Base-by-base conservation (phyloP, 2,797 vertebrate species). In the Malurus leucopterus region DNA sequence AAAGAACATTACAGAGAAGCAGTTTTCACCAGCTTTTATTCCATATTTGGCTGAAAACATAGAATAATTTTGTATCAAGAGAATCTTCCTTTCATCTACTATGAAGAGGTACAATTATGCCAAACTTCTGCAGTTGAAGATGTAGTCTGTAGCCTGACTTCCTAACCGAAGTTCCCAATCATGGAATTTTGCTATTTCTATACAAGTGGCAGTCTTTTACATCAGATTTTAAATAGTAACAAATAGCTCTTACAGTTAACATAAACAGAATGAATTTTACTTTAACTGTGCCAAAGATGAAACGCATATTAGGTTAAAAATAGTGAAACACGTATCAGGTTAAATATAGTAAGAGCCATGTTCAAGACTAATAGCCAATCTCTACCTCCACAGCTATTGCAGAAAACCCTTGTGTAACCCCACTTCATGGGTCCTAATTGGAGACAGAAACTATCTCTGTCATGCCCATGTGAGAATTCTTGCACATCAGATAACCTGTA, bases 381-480 rank as follows among this genome's bases (percentile, higher is more conserved):
- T 43, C 36, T 40, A 40, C 7, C 18, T 24, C 11, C 14, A 30
- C 15, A 76, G 9, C 5, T 68, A 55, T 30, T 6, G n/a, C 23
- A 85, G 53, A 69, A 88, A 86, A 64, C 4, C 2, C 24, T 26
- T 29, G 30, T 29, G 24, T 32, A 67, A 43, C 5, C n/a, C 29
- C 24, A 51, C 1, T 3, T 29, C n/a, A 58, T 9, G 0, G 1
- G 3, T 67, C 62, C 27, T 41, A 76, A 76, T 14, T 18, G 13
- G 20, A 84, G 34, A 44, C 9, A 87, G 32, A 47, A 87, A 73
- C 21, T n/a, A n/a, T 10, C 13, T 55, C 17, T 14, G 10, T 11
- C 12, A 4, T 0, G 2, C 17, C 49, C 1, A 0, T 6, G 19
- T 27, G 20, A 80, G 40, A 80, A 73, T 38, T 77, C 57, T 64